phyloP scores from a whole-genome alignment of 1,140 invertebrate species.

The Acromyrmex charruanus region DNA sequence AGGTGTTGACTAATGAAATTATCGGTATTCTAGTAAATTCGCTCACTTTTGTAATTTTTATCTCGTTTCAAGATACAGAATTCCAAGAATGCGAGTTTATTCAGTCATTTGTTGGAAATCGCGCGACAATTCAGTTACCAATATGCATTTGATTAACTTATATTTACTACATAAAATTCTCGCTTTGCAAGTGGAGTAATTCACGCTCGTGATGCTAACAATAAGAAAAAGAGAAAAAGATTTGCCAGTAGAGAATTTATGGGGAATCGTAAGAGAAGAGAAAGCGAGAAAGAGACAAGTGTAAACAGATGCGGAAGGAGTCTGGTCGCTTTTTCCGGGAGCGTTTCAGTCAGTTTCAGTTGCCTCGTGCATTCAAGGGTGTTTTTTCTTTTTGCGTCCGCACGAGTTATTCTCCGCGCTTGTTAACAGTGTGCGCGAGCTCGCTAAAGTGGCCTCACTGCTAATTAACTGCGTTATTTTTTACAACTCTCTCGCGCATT shows the following conservation, averaged over 20 bases:
- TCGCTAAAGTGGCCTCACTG: conserved; percentile 81
- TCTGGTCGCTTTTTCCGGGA: conserved; percentile 64
- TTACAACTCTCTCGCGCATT: conserved; percentile 77
- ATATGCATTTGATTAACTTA: neutral
- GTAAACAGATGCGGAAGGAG: conserved; percentile 46
- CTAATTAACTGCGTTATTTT: conserved; percentile 85
- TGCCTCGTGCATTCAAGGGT: conserved; percentile 76
- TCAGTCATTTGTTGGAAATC: neutral
- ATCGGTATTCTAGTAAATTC: too few species aligned
- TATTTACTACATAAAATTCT: conserved; percentile 4
- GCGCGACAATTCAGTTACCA: neutral
- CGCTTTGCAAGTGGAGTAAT: neutral
- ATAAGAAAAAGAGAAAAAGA: neutral
- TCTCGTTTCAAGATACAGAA: too few species aligned
- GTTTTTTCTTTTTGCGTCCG: conserved; percentile 71
- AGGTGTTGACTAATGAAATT: too few species aligned
- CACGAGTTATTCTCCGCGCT: conserved; percentile 81
- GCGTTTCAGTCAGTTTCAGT: conserved; percentile 74
- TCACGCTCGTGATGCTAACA: neutral
- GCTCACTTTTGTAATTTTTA: too few species aligned
- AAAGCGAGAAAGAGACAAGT: neutral
- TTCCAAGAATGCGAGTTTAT: neutral
- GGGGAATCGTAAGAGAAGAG: neutral
- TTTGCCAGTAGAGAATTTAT: conserved; percentile 5
- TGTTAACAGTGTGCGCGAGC: conserved; percentile 81